A percentile compares a stretch with the other conserved stretches of the same genome.
These are phyloP conservation scores for Hyaena hyaena DNA, from an alignment of 2,113 vertebrate species.

Conservation along the genomic window DNA sequence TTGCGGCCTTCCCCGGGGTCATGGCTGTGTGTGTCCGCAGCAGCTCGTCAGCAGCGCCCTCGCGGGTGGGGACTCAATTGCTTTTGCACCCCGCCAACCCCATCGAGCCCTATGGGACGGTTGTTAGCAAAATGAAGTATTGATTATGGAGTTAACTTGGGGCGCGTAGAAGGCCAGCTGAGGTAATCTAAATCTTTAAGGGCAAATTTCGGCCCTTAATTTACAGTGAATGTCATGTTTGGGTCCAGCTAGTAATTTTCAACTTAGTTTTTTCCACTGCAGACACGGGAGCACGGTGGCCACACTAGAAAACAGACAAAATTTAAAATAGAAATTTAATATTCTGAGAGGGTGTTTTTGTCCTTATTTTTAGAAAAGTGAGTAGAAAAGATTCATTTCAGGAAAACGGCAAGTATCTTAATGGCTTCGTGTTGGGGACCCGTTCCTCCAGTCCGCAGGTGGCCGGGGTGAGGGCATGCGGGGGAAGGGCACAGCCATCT, in stretches of 20 bases:
- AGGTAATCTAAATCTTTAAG: slow-evolving; percentile 55
- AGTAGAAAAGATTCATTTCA: neutral
- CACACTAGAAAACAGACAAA: neutral
- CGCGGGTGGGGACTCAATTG: no score
- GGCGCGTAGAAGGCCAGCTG: neutral
- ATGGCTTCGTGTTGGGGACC: fast-evolving
- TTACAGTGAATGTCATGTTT: neutral
- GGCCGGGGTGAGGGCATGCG: fast-evolving
- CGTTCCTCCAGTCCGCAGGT: fast-evolving
- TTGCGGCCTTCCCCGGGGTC: neutral
- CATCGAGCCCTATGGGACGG: neutral
- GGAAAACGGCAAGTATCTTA: no score
- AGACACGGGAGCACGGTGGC: fast-evolving
- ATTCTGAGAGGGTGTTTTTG: neutral
- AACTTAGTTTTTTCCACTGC: neutral
- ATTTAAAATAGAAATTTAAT: neutral
- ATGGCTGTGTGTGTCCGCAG: fast-evolving
- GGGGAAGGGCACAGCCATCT: fast-evolving
- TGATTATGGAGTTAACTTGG: neutral
- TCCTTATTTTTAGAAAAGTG: neutral
- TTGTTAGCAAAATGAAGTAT: slow-evolving; percentile 37
- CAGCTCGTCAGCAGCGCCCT: neutral
- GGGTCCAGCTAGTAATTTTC: neutral
- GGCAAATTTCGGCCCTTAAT: slow-evolving; percentile 38
- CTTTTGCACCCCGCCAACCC: neutral